Percentiles rank a stretch among this genome's conserved stretches.
These are phyloP conservation scores for Montipora capitata DNA, from an alignment of 92 coral and sea anemone species.

Conservation along the genomic window DNA sequence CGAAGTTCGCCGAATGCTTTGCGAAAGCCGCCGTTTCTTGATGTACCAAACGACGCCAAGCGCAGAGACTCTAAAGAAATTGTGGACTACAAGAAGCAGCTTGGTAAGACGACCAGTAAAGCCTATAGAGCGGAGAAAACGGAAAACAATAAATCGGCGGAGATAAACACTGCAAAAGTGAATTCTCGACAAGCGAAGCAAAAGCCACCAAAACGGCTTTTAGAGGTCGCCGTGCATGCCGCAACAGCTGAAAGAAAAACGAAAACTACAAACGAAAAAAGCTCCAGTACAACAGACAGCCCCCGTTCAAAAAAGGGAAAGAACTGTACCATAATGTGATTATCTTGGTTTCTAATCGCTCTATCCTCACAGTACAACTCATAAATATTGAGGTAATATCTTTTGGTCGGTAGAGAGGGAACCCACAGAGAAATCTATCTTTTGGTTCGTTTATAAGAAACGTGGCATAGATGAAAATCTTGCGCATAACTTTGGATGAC, in stretches of 20 bases:
- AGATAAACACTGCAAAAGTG: slow-evolving; percentile 1
- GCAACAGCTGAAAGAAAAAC: slow-evolving; percentile 32
- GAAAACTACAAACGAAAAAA: slow-evolving; percentile 49
- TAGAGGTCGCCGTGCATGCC: slow-evolving; percentile 34
- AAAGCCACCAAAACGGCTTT: slow-evolving; percentile 35
- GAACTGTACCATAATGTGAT: slow-evolving; percentile 53
- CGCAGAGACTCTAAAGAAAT: slow-evolving; percentile 52
- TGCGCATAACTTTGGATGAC: background rate
- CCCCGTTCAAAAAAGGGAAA: slow-evolving; percentile 55
- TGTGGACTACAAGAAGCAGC: slow-evolving; percentile 41
- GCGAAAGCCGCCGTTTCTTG: slow-evolving; percentile 29
- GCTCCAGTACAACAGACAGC: slow-evolving; percentile 49
- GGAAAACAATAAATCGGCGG: slow-evolving; percentile 24
- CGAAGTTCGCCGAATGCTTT: slow-evolving; percentile 40
- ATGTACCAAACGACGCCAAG: slow-evolving; percentile 17
- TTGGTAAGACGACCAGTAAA: slow-evolving; percentile 27
- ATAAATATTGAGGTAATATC: slow-evolving; percentile 40
- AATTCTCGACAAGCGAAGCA: slow-evolving; percentile 13
- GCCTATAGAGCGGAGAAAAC: slow-evolving; percentile 30
- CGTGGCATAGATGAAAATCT: slow-evolving; percentile 24
- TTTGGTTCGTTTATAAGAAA: background rate
- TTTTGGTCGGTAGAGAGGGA: background rate
- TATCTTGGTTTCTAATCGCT: slow-evolving; percentile 46
- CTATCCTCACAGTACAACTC: background rate
- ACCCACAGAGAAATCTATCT: background rate